These are phyloP conservation scores for Aythya fuligula DNA, from an alignment of 2,797 vertebrate species.

Conservation along the genomic window DNA sequence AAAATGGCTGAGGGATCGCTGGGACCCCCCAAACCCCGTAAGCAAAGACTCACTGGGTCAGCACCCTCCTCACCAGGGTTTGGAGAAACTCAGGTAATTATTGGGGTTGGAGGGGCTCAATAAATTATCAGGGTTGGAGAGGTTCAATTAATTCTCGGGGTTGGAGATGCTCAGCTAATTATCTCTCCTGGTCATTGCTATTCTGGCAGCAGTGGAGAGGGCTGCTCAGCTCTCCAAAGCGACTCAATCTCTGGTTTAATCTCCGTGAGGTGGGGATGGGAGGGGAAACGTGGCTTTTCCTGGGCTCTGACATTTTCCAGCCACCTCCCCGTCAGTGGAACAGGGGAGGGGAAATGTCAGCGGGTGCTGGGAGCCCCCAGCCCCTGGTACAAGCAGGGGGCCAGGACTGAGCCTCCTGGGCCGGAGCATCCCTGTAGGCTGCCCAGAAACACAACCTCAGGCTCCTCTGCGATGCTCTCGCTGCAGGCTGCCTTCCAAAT, in stretches of 20 bases:
- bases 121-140: background rate
- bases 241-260: background rate
- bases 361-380: background rate
- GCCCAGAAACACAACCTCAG: background rate
- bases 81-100: background rate
- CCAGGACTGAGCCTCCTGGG: background rate
- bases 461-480: background rate
- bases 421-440: background rate
- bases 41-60: background rate
- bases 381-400: too few relatives aligned
- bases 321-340: background rate
- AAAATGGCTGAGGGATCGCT: rapidly evolving
- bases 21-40: rapidly evolving
- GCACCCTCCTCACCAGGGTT: background rate
- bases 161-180: conserved; percentile 32
- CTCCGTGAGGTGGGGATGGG: background rate
- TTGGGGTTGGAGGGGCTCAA: background rate
- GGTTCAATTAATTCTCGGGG: background rate
- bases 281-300: background rate
- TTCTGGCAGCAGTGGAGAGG: rapidly evolving
- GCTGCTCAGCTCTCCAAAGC: background rate
- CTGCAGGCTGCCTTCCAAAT: background rate
- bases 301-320: background rate
- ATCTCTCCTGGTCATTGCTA: background rate
- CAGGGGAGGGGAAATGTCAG: rapidly evolving